Evolutionary conservation across 2,113 vertebrate genomes (phyloP), one percentile per base, ranked within the genome.

Genomic region (Poicephalus gulielmi): DNA sequence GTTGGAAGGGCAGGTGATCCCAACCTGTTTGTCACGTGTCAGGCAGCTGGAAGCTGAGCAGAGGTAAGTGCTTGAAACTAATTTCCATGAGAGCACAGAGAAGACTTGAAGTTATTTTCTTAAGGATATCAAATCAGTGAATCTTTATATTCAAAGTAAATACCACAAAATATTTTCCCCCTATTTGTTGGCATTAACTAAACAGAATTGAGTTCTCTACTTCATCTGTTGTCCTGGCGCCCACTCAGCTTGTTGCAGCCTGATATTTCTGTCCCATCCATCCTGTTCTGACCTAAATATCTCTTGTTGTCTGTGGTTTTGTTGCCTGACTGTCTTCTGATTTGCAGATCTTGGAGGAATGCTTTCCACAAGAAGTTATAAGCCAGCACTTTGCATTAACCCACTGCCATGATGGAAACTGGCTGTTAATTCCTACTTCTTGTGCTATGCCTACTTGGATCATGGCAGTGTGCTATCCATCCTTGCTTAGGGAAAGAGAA

Each of bases 41-140:
- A 7, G 39, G 27, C 12, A 60, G 11, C 43, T 80, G 0, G 0
- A 8, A 66, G 20, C 33, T 6, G 8, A 57, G 64, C 43, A 41
- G 41, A 68, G n/a, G 30, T 62, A 50, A 60, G 64, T 88, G 33
- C 47, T 66, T 69, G 57, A 62, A 63, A 50, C 41, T 76, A 9
- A 20, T 27, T 62, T 66, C 30, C n/a, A 7, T 1, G 23, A 5
- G 14, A 77, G 30, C 0, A 0, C 14, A 9, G 33, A 35, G 57
- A 71, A 43, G 28, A 64, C 35, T 46, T 52, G 15, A 81, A 82
- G 17, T 75, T 43, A 16, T 49, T 77, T 50, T 10, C 23, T 57
- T 55, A 64, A 18, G 47, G 17, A 70, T 10, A 83, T 16, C 13
- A 79, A 85, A 50, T 73, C 12, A 70, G 7, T 17, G 11, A 94